Evolutionary conservation across 2,888 invertebrate genomes (phyloP), one percentile per base, ranked within the genome.

Genomic region (Micoletzkya japonica): DNA sequence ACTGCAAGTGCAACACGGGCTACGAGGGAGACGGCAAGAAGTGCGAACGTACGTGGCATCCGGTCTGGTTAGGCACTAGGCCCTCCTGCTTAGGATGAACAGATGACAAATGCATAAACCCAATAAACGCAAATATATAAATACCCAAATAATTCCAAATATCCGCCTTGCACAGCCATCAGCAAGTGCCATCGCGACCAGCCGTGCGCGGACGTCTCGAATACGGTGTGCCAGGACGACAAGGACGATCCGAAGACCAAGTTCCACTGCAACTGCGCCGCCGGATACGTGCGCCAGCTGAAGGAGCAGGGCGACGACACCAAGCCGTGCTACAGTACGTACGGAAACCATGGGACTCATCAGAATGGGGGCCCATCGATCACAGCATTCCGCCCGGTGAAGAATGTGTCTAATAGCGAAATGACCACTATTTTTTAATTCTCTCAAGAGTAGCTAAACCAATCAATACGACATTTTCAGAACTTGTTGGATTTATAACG

Each of bases 1-100:
- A 44, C 4, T 69, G 69, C 52, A 59, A 37, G 6, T 69, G 69
- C 69, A 60, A 59, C 36, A 52, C 44, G 30, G 69, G 60, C 59
- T 69, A 59, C 49, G 52, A 44, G 20, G 69, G 69, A 36, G 57
- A 69, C 30, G 69, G 69, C 32, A 56, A n/a, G 36, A 32, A n/a
- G 6, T 69, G 69, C 69, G 52, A 59, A 17, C 30, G 68, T 68
- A 34, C 57, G 63, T 32, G 10, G n/a, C n/a, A n/a, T n/a, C n/a
- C n/a, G n/a, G n/a, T n/a, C n/a, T 44, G 49, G 14, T 44, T 44
- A 44, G 14, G n/a, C 49, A 44, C 49, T 17, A 44, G n/a, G n/a
- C n/a, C n/a, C n/a, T n/a, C n/a, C n/a, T n/a, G n/a, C n/a, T n/a
- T n/a, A n/a, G n/a, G n/a, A n/a, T n/a, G n/a, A n/a, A n/a, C n/a